Percentiles rank a stretch among this genome's conserved stretches.
These are phyloP conservation scores for Barbus barbus DNA, from an alignment of 2,113 vertebrate species.

Conservation along the genomic window DNA sequence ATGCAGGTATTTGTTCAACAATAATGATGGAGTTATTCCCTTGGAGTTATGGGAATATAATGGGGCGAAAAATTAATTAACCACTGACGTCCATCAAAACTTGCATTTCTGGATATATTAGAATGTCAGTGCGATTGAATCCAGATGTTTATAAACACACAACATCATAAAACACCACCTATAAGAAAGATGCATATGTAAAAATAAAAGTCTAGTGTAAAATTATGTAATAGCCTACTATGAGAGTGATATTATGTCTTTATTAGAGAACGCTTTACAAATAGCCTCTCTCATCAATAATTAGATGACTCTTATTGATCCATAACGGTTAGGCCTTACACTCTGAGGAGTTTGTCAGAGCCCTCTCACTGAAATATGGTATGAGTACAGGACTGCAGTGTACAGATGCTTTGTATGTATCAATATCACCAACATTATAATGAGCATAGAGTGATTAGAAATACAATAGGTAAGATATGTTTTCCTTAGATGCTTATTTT, in stretches of 20 bases:
- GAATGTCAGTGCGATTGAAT: neutral
- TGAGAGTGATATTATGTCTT: neutral
- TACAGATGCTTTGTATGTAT: slow-evolving; percentile 2
- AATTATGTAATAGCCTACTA: neutral
- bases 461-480: no score
- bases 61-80: neutral
- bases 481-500: no score
- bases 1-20: neutral
- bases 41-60: neutral
- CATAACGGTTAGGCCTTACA: slow-evolving; percentile 15
- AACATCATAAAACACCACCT: neutral
- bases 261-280: neutral
- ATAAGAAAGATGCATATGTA: neutral
- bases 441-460: neutral
- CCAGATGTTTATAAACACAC: slow-evolving; percentile 17
- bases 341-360: slow-evolving; percentile 23
- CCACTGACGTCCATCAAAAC: neutral
- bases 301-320: slow-evolving; percentile 19
- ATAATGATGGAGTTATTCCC: neutral
- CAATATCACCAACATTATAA: neutral
- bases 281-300: neutral
- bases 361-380: slow-evolving; percentile 12
- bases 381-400: slow-evolving; percentile 7
- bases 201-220: neutral
- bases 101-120: neutral